Base-by-base conservation (phyloP, 2,888 invertebrate species). In the Drosophila histrio region DNA sequence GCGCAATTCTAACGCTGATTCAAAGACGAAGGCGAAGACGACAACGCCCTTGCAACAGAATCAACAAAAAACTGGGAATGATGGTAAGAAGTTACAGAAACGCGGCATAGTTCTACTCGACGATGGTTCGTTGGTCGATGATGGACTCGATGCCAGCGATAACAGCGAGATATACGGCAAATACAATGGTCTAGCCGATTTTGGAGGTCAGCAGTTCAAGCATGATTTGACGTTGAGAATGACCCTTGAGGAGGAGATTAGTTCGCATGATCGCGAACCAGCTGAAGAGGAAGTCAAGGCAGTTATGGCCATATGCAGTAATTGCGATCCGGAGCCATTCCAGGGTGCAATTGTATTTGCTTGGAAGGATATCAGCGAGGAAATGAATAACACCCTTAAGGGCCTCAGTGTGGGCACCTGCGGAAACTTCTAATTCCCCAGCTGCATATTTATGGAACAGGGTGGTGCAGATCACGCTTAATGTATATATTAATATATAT, bases 201-300 rank as follows among this genome's bases (percentile, higher is more conserved):
- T 95, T 34, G 95, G 95, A 0, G 93, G 95, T 6, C 93, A 94
- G 80, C 92, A 94, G 70, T 95, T 95, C 80, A 94, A 94, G 77
- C 92, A 94, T 74, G 93, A 94, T 66, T 93, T 94, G 77, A 92
- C 92, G 53, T 63, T 84, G 3, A 90, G 88, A 61, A 90, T 89
- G 87, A 90, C 89, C 30, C 87, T 91, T 7, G 90, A 91, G 65
- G 89, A 91, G 64, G 89, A 92, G 75, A 91, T 93, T 3, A 92
- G 94, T 91, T 93, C 93, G 49, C 95, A 96, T 64, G 96, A 96
- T 82, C 93, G 95, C 38, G 96, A 96, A 82, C 96, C 96, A 0
- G 96, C 96, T 0, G 96, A 96, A 90, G 96, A 95, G 26, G 96
- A 96, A 91, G 96, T 96, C 0, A 95, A 93, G 78, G 95, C 95